Base-by-base conservation (phyloP, 1,140 invertebrate genomes). In the Pomphorhynchus laevis region DNA sequence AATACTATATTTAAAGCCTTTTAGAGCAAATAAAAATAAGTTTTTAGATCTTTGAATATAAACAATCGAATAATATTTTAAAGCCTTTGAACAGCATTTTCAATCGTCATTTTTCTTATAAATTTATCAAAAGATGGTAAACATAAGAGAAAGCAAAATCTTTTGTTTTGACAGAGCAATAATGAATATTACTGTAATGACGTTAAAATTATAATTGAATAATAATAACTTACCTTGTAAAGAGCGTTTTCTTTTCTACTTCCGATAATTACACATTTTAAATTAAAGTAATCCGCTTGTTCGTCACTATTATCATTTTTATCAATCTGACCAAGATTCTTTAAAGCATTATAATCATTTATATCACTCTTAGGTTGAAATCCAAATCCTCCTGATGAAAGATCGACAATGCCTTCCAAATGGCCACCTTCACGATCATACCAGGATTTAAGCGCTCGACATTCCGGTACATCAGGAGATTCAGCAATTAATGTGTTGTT, bases 381-480 rank as follows among this genome's bases (percentile, higher is more conserved):
- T 42, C 49, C 49, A 24, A 32, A n/a, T 12, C 41, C 35, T 22
- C 20, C 24, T 20, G 46, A 39, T n/a, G 36, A 45, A 20, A 44
- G 44, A 32, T 40, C 32, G 37, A 36, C 29, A 16, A 39, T 57
- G 12, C 51, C 47, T 27, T 45, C 43, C 14, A 63, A 57, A 16
- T 61, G 54, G 5, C 58, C 62, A 12, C 72, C 72, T 22, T 67
- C 67, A 35, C 67, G 66, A 48, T 77, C 74, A 51, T 67, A 91
- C 82, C 82, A 93, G 20, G 74, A 74, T 38, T 70, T 64, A 20
- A 91, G 59, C 45, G 66, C 62, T 51, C 80, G 72, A 1, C 74
- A 70, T 52, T 84, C 74, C 4, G 67, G 63, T 6, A 84, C 61
- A 51, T 89, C 77, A 0, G 82, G 82, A 31, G 23, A 35, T 46